Evolutionary conservation across 2,888 invertebrate genomes (phyloP).

Genomic region (Sialis fuliginosa): DNA sequence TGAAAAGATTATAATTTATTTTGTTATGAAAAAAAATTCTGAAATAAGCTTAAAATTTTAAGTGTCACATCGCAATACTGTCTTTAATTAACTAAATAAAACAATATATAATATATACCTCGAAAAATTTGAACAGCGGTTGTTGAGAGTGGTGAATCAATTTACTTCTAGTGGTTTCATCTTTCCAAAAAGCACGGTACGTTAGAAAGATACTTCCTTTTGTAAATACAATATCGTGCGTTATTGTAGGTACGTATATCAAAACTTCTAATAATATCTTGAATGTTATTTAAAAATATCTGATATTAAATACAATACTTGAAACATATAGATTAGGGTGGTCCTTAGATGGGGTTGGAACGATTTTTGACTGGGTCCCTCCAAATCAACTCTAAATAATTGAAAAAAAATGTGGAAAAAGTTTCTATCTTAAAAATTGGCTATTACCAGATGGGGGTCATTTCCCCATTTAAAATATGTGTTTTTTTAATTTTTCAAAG

Average conservation of each 20-base stretch:
- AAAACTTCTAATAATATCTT: slow-evolving; percentile 28
- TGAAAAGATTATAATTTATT: no score
- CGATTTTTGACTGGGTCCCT: no score
- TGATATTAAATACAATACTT: not conserved
- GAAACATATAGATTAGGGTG: not conserved
- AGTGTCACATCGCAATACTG: no score
- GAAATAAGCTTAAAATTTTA: no score
- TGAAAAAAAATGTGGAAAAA: no score
- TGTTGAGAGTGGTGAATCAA: slow-evolving; percentile 23
- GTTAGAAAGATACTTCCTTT: slow-evolving; percentile 24
- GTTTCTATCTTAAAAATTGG: no score
- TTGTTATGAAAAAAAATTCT: no score
- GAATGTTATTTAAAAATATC: slow-evolving; percentile 11
- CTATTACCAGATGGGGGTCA: no score
- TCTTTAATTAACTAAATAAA: not conserved
- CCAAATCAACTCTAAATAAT: no score
- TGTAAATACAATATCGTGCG: slow-evolving; percentile 19
- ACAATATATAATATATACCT: slow-evolving; percentile 18
- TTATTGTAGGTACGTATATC: slow-evolving; percentile 29
- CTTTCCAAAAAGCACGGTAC: slow-evolving; percentile 30
- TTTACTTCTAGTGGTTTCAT: slow-evolving; percentile 25
- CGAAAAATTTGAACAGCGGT: slow-evolving; percentile 30
- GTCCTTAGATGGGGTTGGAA: no score
- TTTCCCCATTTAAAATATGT: no score
- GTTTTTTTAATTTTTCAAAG: no score